phyloP scores from a whole-genome alignment of 2,888 invertebrate species.

The Apamea anceps region DNA sequence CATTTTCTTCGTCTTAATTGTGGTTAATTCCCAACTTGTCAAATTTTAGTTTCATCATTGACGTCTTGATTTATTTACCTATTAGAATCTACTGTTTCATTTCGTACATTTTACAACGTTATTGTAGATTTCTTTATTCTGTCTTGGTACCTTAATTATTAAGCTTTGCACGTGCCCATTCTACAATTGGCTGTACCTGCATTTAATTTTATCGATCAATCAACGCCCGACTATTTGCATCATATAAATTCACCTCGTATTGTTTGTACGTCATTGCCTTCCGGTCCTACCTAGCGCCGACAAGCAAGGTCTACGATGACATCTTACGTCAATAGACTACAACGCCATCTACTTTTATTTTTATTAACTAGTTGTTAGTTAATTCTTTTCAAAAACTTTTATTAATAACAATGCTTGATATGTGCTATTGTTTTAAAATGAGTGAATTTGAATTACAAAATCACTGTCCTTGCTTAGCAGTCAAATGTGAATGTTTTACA shows the following conservation, averaged over 20 bases:
- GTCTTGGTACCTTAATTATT: conserved; percentile 41
- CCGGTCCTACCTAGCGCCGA: conserved; percentile 71
- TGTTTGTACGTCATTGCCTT: conserved; percentile 75
- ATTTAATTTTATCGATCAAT: conserved; percentile 68
- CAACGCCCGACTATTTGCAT: conserved; percentile 71
- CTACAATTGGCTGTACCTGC: conserved; percentile 61
- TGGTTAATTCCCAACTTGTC: conserved; percentile 13
- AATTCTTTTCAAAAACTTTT: conserved; percentile 9
- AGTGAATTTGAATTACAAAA: conserved; percentile 9
- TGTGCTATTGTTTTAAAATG: conserved; percentile 11
- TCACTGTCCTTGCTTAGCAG: conserved; percentile 11
- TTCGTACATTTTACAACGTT: neutral
- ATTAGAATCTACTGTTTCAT: conserved; percentile 14
- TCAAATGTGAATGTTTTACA: conserved; percentile 32
- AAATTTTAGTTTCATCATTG: conserved; percentile 39
- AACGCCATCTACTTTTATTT: conserved; percentile 56
- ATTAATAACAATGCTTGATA: neutral
- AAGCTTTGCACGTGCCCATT: conserved; percentile 60
- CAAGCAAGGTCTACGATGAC: conserved; percentile 70
- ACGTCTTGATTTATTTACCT: conserved; percentile 33
- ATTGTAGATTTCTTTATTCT: conserved; percentile 34
- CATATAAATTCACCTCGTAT: conserved; percentile 75
- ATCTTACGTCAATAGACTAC: conserved; percentile 61
- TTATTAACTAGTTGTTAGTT: conserved; percentile 15
- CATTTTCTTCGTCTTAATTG: conserved; percentile 9